Evolutionary conservation across 2,797 vertebrate species (phyloP).

Genomic region (Hippocampus kuda): DNA sequence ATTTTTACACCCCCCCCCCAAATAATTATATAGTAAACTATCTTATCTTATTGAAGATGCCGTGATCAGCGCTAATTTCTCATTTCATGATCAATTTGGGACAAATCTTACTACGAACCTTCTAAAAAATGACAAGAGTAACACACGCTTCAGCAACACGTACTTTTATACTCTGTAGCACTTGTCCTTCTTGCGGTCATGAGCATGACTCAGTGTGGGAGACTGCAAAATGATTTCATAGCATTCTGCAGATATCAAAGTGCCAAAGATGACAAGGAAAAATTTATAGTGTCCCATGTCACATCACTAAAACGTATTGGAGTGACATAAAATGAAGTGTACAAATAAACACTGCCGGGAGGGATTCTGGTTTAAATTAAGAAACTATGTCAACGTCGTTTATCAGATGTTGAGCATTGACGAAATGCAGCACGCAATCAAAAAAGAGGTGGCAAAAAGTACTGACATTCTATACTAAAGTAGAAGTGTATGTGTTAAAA

Average conservation of each 20-base stretch:
- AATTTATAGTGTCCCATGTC: conserved; percentile 47
- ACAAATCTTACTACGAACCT: no score
- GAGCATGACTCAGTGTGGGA: neutral
- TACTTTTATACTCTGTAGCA: no score
- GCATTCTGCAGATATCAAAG: conserved; percentile 18
- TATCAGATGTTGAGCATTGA: conserved; percentile 35
- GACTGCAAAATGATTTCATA: conserved; percentile 25
- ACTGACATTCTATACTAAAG: neutral
- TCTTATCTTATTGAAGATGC: no score
- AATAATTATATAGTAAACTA: no score
- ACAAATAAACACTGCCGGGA: conserved; percentile 41
- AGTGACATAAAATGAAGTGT: conserved; percentile 26
- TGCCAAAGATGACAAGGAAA: conserved; percentile 32
- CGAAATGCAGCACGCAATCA: neutral
- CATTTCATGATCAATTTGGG: no score
- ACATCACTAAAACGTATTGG: conserved; percentile 35
- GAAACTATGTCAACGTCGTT: conserved; percentile 31
- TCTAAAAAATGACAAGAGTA: no score
- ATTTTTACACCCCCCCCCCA: no score
- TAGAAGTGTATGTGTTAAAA: neutral
- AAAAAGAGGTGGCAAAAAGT: neutral
- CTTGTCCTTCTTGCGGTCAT: neutral
- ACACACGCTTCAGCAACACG: no score
- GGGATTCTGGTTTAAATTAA: conserved; percentile 46
- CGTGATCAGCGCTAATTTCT: no score